Conservation (phyloP, 2,797 vertebrate species). For the Molossus alvarezi region DNA sequence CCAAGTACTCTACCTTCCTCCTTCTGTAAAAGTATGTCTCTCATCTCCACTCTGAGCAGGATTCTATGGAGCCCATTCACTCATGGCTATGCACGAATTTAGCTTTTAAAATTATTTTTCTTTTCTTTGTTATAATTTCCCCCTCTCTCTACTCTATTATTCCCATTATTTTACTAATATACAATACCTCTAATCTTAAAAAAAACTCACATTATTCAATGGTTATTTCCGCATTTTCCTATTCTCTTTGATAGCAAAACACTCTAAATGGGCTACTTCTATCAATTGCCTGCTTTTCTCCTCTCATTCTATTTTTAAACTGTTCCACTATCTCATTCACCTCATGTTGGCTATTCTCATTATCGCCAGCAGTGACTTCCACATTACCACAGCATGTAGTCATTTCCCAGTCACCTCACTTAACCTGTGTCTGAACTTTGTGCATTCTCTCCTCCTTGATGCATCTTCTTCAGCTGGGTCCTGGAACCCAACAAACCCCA, state of each 20-base stretch:
- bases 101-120: not conserved
- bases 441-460: not conserved
- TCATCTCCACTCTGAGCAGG: accelerated
- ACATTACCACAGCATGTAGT: not conserved
- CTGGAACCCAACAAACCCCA: not conserved
- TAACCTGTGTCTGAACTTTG: not conserved
- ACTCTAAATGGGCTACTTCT: not conserved
- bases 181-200: not conserved
- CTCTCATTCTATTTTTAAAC: not conserved
- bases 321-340: no score
- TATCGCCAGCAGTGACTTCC: not conserved
- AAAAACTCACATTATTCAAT: not conserved
- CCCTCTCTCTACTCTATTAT: not conserved
- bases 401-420: not conserved
- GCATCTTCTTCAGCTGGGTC: not conserved
- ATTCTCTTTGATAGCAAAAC: not conserved
- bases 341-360: not conserved
- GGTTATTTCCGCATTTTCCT: not conserved
- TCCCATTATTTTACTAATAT: not conserved
- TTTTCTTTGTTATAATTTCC: not conserved
- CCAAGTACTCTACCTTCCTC: not conserved
- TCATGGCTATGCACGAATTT: not conserved
- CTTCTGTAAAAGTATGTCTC: not conserved
- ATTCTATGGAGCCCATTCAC: not conserved
- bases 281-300: not conserved